Evolutionary conservation across 2,888 invertebrate species (phyloP), one percentile per base, ranked within the genome.

Genomic region (Acrobeloides nanus): DNA sequence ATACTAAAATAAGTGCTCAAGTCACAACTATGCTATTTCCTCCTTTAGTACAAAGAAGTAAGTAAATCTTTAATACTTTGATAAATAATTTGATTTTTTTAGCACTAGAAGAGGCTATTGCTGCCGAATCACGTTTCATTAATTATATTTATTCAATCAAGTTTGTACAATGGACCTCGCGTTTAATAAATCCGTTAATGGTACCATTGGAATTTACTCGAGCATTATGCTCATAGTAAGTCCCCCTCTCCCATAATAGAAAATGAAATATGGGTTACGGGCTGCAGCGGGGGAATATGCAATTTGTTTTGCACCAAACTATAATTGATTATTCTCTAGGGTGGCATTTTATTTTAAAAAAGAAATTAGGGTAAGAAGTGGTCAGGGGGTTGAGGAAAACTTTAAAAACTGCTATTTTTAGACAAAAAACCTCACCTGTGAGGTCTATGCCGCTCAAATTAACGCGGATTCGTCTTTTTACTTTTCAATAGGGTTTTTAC

Each of bases 51-150:
- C 58, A 57, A 24, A 44, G 54, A 35, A 50, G 58, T 58, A 48
- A 35, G 56, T 41, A 32, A 8, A 40, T 26, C 17, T 55, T n/a
- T n/a, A 23, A 32, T 32, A 44, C 10, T 24, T 55, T 5, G 15
- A 24, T 23, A 15, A 18, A 48, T 20, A 17, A 10, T 10, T 45
- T 45, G 53, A 15, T 20, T 15, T 38, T 56, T 66, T 40, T 38
- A 64, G 64, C 60, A 6, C 54, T 69, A 48, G 59, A 63, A 38
- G 65, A 69, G 20, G 62, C 63, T 6, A 48, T 51, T 8, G 55
- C 54, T 10, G 56, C 59, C 3, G 64, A 68, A 31, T 38, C 45
- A 27, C 53, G 62, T 2, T 38, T 61, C 6, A 55, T 66, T 49
- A 48, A 47, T 15, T 69, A 64, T 37, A 32, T 69, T 21, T 47